Conservation (phyloP, 1,140 invertebrate genomes). For the Philopotamus ludificatus region DNA sequence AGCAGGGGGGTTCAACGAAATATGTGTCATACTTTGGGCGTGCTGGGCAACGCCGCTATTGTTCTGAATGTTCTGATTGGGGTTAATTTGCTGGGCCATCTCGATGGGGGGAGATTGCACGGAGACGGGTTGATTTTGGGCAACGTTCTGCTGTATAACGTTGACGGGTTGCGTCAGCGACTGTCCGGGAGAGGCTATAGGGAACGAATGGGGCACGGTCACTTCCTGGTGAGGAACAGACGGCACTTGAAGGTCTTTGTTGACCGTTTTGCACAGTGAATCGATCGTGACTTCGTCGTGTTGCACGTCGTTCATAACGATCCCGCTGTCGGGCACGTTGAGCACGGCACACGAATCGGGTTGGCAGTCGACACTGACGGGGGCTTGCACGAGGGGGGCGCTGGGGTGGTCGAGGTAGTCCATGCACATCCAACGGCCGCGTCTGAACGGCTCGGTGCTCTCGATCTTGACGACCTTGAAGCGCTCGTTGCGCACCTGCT, state of each 20-base stretch:
- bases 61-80: slow-evolving; percentile 47
- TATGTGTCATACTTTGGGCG: slow-evolving; percentile 56
- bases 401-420: slow-evolving; percentile 89
- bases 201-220: slow-evolving; percentile 53
- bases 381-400: slow-evolving; percentile 57
- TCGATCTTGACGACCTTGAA: slow-evolving; percentile 97
- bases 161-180: slow-evolving; percentile 55
- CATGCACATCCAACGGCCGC: slow-evolving; percentile 93
- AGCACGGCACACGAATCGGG: slow-evolving; percentile 46
- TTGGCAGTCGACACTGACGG: slow-evolving; percentile 51
- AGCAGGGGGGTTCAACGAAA: slow-evolving; percentile 51
- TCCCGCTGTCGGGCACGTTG: slow-evolving; percentile 51
- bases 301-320: slow-evolving; percentile 54
- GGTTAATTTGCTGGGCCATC: slow-evolving; percentile 52
- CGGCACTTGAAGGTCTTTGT: slow-evolving; percentile 49
- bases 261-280: slow-evolving; percentile 47
- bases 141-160: slow-evolving; percentile 52
- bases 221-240: slow-evolving; percentile 54
- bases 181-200: slow-evolving; percentile 55
- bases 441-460: slow-evolving; percentile 89
- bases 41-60: slow-evolving; percentile 51
- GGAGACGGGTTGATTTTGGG: slow-evolving; percentile 50
- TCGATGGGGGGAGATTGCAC: slow-evolving; percentile 56
- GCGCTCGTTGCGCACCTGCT: slow-evolving; percentile 75
- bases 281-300: slow-evolving; percentile 50